Conservation (phyloP, 2,113 vertebrate genomes). For the Chamaetylas fuelleborni region DNA sequence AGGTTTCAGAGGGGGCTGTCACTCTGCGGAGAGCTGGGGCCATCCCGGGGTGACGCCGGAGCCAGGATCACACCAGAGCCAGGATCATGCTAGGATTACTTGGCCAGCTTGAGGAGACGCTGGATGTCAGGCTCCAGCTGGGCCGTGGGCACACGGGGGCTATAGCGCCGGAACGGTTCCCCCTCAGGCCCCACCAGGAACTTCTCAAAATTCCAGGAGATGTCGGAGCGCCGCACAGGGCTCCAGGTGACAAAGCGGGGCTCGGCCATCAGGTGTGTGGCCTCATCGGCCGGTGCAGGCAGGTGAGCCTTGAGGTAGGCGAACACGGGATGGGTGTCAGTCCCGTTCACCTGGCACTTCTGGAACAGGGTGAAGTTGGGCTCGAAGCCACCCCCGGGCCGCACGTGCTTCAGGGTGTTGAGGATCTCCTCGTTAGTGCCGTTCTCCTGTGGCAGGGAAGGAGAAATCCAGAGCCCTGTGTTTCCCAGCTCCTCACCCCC, state of each 20-base stretch:
- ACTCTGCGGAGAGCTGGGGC: slow-evolving; percentile 81
- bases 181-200: slow-evolving; percentile 95
- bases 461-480: neutral
- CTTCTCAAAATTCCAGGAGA: slow-evolving; percentile 99
- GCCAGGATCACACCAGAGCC: neutral
- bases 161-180: slow-evolving; percentile 95
- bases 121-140: slow-evolving; percentile 93
- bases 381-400: slow-evolving; percentile 86
- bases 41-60: neutral
- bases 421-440: slow-evolving; percentile 90
- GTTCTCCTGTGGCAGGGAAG: slow-evolving; percentile 81
- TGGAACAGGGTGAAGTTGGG: slow-evolving; percentile 89
- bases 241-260: slow-evolving; percentile 90
- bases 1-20: slow-evolving; percentile 83
- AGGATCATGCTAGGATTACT: slow-evolving; percentile 32
- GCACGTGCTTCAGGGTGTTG: slow-evolving; percentile 86
- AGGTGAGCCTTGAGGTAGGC: slow-evolving; percentile 95
- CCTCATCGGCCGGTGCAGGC: slow-evolving; percentile 85
- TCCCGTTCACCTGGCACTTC: slow-evolving; percentile 94
- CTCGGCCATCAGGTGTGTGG: slow-evolving; percentile 81
- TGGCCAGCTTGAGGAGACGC: slow-evolving; percentile 90
- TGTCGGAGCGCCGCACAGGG: slow-evolving; percentile 83
- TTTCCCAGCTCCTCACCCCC: neutral
- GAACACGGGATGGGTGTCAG: slow-evolving; percentile 88
- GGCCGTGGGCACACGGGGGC: slow-evolving; percentile 82